Conservation (phyloP, 2,888 invertebrate species). For the Cryptus viduatorius region DNA sequence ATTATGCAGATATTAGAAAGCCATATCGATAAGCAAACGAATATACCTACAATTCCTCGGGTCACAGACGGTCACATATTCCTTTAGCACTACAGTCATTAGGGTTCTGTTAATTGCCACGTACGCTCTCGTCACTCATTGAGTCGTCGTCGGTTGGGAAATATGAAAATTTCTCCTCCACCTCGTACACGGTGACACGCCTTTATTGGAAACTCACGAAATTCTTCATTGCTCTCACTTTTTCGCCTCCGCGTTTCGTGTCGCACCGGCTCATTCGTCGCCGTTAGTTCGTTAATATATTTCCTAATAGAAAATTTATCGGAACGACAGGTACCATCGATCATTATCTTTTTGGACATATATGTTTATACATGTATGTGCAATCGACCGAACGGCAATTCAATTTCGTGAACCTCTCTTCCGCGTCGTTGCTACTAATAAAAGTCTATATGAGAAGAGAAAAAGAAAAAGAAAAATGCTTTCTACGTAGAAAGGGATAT, state of each 20-base stretch:
- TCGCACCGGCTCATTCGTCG: not conserved
- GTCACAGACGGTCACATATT: conserved; percentile 60
- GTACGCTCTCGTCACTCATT: conserved; percentile 49
- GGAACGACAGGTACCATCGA: conserved; percentile 36
- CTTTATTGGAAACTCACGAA: conserved; percentile 44
- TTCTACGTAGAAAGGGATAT: not conserved
- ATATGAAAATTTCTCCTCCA: conserved; percentile 59
- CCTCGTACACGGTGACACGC: conserved; percentile 25
- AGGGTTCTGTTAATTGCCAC: conserved; percentile 68
- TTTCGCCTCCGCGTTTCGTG: conserved; percentile 28
- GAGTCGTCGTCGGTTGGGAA: conserved; percentile 52
- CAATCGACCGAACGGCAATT: not conserved
- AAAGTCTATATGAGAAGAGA: not conserved
- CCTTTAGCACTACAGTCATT: conserved; percentile 54
- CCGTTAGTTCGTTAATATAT: conserved; percentile 20
- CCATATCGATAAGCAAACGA: conserved; percentile 22
- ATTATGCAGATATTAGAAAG: conserved; percentile 54
- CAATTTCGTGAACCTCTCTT: not conserved
- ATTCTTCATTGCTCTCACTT: conserved; percentile 46
- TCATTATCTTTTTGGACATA: conserved; percentile 33
- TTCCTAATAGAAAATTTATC: conserved; percentile 40
- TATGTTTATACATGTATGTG: not conserved
- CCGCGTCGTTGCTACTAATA: not conserved
- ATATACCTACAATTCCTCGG: conserved; percentile 18
- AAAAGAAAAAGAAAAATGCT: not conserved